A percentile compares a stretch with the other conserved stretches of the same genome.
Evolutionary conservation across 2,888 invertebrate genomes (phyloP).

Genomic region (Drosophila paranaensis): DNA sequence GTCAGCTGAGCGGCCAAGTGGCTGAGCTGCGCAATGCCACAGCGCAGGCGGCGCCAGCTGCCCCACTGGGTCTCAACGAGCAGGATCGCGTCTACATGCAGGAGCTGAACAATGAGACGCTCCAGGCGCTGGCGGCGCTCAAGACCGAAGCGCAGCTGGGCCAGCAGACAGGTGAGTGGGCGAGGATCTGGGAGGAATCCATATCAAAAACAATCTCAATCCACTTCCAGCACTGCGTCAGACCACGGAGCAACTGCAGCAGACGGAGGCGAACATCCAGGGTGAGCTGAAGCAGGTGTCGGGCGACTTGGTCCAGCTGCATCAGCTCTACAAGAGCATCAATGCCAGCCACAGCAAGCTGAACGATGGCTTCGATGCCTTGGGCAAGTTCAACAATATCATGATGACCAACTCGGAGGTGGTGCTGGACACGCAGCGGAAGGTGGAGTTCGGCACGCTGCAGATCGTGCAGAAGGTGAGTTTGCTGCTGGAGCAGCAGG

Average conservation of each 20-base stretch:
- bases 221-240: slow-evolving; percentile 84
- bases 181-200: not conserved
- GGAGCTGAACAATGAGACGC: slow-evolving; percentile 87
- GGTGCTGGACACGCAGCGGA: slow-evolving; percentile 92
- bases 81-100: slow-evolving; percentile 86
- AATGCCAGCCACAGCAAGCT: slow-evolving; percentile 86
- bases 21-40: slow-evolving; percentile 79
- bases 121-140: slow-evolving; percentile 86
- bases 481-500: slow-evolving; percentile 88
- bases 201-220: too few species aligned
- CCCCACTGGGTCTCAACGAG: slow-evolving; percentile 80
- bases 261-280: slow-evolving; percentile 86
- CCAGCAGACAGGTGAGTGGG: slow-evolving; percentile 85
- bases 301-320: slow-evolving; percentile 86
- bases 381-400: slow-evolving; percentile 91
- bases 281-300: slow-evolving; percentile 86
- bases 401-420: slow-evolving; percentile 93
- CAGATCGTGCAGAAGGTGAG: slow-evolving; percentile 92
- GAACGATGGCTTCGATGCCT: slow-evolving; percentile 85
- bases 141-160: slow-evolving; percentile 85
- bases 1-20: slow-evolving; percentile 85
- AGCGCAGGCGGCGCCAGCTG: slow-evolving; percentile 26
- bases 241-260: slow-evolving; percentile 86
- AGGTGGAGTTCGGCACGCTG: slow-evolving; percentile 93
- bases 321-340: slow-evolving; percentile 86